Evolutionary conservation across 2,797 vertebrate species (phyloP).

Genomic region (Eurystomus glaucurus): DNA sequence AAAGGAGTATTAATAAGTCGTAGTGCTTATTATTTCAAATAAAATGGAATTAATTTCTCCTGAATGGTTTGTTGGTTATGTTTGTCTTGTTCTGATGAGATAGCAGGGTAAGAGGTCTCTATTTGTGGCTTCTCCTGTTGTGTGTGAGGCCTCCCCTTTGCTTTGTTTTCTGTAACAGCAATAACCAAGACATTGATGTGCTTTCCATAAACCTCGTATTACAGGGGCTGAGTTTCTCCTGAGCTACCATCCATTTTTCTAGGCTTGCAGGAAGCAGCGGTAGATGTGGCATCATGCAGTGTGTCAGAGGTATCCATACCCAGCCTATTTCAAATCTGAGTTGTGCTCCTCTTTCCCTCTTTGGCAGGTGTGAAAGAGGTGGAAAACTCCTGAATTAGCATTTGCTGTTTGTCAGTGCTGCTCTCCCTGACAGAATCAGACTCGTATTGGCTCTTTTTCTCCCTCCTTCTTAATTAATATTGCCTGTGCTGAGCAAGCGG

Average conservation of each 20-base stretch:
- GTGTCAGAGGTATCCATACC: background rate
- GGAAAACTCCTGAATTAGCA: conserved; percentile 38
- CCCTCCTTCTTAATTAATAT: conserved; percentile 62
- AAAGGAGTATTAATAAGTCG: background rate
- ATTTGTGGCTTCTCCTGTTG: background rate
- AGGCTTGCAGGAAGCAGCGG: background rate
- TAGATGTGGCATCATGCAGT: fast-evolving
- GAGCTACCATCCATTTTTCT: background rate
- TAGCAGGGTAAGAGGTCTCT: background rate
- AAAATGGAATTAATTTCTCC: background rate
- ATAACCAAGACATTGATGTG: background rate
- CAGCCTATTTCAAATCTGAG: background rate
- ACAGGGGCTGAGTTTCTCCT: background rate
- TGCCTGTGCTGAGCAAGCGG: conserved; percentile 61
- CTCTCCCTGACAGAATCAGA: background rate
- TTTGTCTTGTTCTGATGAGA: background rate
- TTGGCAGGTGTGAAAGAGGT: background rate
- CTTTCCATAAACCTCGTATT: background rate
- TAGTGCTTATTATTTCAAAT: background rate
- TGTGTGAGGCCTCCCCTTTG: background rate
- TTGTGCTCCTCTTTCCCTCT: background rate
- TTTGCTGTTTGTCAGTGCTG: background rate
- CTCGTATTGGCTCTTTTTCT: background rate
- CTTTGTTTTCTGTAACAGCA: background rate
- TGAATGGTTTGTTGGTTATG: background rate